These are phyloP conservation scores for Aselliscus stoliczkanus DNA, from an alignment of 2,797 vertebrate species.

Conservation along the genomic window DNA sequence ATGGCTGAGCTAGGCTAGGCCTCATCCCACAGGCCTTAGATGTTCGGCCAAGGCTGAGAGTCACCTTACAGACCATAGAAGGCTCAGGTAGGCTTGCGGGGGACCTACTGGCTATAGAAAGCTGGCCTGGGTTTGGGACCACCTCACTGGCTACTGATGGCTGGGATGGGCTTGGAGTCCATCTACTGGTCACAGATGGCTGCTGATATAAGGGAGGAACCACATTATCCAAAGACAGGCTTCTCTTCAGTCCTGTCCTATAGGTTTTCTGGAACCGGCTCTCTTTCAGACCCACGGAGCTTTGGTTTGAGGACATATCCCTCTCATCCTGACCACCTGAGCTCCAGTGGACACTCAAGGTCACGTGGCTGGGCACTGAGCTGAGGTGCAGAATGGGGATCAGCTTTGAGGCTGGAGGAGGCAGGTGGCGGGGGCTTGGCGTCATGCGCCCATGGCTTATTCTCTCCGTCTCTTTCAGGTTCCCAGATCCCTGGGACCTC, in stretches of 20 bases:
- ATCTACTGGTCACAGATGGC: not conserved
- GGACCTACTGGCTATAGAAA: not conserved
- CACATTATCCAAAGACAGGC: not conserved
- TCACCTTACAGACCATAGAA: too few species aligned
- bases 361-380: not conserved
- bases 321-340: not conserved
- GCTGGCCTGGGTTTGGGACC: not conserved
- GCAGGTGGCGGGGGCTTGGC: fast-evolving
- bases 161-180: not conserved
- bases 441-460: fast-evolving
- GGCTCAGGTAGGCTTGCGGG: too few species aligned
- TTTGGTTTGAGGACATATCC: not conserved
- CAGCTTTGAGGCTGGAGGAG: fast-evolving
- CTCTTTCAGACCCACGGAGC: not conserved
- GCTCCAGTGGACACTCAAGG: not conserved
- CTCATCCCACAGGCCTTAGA: not conserved
- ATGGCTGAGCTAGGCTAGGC: not conserved
- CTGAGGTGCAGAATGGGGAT: not conserved
- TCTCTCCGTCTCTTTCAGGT: not conserved
- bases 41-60: not conserved
- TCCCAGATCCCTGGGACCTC: not conserved
- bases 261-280: not conserved
- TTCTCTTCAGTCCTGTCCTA: not conserved
- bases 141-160: not conserved
- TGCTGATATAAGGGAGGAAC: fast-evolving